phyloP scores from a whole-genome alignment of 2,113 vertebrate genomes.

The Pygoscelis adeliae region DNA sequence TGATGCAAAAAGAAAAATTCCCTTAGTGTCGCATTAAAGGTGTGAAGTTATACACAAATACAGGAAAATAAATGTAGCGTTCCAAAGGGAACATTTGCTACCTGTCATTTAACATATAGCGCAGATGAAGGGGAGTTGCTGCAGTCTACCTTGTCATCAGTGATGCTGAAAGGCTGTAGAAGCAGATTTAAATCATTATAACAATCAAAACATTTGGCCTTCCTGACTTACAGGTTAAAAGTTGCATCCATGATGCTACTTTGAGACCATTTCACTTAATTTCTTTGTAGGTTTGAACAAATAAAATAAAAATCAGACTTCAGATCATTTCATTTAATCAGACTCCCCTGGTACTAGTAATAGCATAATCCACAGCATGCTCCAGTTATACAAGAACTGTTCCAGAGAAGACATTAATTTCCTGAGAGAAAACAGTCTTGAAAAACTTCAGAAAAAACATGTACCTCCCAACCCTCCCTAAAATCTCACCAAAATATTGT shows the following conservation, averaged over 20 bases:
- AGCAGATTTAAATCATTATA: not conserved
- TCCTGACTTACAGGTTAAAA: not conserved
- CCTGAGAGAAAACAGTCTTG: not conserved
- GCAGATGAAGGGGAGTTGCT: not conserved
- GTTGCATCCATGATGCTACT: not conserved
- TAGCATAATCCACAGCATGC: not conserved
- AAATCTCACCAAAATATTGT: not conserved
- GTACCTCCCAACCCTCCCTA: not conserved
- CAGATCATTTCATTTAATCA: not conserved
- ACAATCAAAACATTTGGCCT: not conserved
- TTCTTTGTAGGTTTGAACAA: not conserved
- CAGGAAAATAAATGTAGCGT: not conserved
- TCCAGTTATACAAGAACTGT: not conserved
- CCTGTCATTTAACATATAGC: not conserved
- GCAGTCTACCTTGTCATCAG: not conserved
- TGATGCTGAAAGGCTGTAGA: not conserved
- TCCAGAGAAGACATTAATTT: not conserved
- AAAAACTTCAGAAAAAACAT: not conserved
- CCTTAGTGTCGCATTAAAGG: accelerated
- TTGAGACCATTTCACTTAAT: not conserved
- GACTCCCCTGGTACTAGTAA: not conserved
- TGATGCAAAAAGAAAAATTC: not conserved
- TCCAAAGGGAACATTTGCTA: not conserved
- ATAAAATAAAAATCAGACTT: not conserved
- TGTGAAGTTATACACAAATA: not conserved